Evolutionary conservation across 2,888 invertebrate genomes (phyloP).

Genomic region (Hipparchia sbordonii): DNA sequence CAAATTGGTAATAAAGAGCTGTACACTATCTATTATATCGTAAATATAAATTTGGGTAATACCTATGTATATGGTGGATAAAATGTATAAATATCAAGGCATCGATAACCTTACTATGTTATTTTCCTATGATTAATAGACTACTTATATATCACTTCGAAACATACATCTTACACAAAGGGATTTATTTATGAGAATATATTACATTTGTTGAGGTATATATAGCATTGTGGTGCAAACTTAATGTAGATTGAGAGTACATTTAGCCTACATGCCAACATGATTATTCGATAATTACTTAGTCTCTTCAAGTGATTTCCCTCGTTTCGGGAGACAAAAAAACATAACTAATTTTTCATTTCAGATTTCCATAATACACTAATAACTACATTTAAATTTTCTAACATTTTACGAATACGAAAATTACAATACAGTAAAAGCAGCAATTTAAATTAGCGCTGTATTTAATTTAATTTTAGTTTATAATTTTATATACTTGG

Average conservation of each 20-base stretch:
- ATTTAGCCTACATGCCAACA: slow-evolving; percentile 24
- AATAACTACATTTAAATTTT: not conserved
- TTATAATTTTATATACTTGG: no score
- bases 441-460: no score
- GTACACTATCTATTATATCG: slow-evolving; percentile 1
- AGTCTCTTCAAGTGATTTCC: not conserved
- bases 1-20: slow-evolving; percentile 1
- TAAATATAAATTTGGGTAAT: slow-evolving; percentile 16
- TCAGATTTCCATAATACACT: not conserved
- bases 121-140: slow-evolving; percentile 6
- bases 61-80: slow-evolving; percentile 2
- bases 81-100: slow-evolving; percentile 17
- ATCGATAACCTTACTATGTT: slow-evolving; percentile 17
- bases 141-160: slow-evolving; percentile 18
- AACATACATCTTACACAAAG: slow-evolving; percentile 21
- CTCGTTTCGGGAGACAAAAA: no score
- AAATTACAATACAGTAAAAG: not conserved
- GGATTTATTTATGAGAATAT: slow-evolving; percentile 3
- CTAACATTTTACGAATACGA: not conserved
- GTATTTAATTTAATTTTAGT: no score
- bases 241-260: not conserved
- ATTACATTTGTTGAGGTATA: slow-evolving; percentile 21
- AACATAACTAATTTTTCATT: not conserved
- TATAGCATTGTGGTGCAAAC: slow-evolving; percentile 10
- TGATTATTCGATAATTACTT: not conserved